These are phyloP conservation scores for Bombylius discolor DNA, from an alignment of 2,888 invertebrate genomes.

Conservation along the genomic window DNA sequence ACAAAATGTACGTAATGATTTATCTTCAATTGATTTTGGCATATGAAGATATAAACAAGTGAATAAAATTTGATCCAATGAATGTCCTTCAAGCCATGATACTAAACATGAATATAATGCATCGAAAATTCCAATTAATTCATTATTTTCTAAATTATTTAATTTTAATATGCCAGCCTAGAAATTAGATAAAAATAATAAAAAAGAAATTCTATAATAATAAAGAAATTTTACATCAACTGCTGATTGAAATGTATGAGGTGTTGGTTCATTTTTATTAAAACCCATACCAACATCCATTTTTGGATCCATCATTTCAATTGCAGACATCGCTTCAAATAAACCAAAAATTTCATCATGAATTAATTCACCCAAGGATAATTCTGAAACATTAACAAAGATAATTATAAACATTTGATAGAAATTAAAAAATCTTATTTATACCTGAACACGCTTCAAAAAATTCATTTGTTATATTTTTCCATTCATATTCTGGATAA, in stretches of 20 bases:
- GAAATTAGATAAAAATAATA: conserved; percentile 18
- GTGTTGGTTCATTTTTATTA: conserved; percentile 72
- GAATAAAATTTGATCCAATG: conserved; percentile 91
- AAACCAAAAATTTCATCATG: conserved; percentile 86
- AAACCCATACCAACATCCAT: conserved; percentile 99
- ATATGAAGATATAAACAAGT: conserved; percentile 92
- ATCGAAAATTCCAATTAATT: conserved; percentile 88
- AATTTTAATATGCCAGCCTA: conserved; percentile 67
- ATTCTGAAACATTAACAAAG: conserved; percentile 39
- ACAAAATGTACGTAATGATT: conserved; percentile 72
- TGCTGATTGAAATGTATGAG: conserved; percentile 76
- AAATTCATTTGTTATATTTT: conserved; percentile 43
- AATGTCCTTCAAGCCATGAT: conserved; percentile 95
- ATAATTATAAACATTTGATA: neutral
- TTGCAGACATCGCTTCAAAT: conserved; percentile 98
- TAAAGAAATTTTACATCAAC: conserved; percentile 46
- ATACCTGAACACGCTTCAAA: conserved; percentile 47
- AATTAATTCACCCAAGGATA: conserved; percentile 77
- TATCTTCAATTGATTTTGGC: conserved; percentile 71
- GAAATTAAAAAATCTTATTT: neutral
- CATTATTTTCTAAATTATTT: conserved; percentile 57
- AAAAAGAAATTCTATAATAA: neutral
- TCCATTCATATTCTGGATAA: conserved; percentile 32
- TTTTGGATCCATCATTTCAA: conserved; percentile 99
- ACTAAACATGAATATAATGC: conserved; percentile 86